Conservation (phyloP, 2,888 invertebrate genomes). For the Rhamphomyia laevipes region DNA sequence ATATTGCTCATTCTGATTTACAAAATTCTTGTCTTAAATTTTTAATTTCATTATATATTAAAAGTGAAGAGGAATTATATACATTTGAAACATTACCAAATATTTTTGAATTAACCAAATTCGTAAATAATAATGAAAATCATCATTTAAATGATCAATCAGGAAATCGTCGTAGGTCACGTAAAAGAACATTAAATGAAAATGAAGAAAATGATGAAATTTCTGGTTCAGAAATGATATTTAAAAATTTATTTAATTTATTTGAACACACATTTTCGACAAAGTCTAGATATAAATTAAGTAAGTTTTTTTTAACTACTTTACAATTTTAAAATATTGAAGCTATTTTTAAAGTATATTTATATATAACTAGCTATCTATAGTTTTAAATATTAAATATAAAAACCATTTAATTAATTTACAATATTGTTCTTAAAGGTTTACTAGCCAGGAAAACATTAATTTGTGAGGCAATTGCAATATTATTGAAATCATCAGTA, state of each 20-base stretch:
- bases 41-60: constrained; percentile 7
- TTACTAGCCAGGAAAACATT: background rate
- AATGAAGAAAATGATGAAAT: no score
- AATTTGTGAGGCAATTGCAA: constrained; percentile 25
- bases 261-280: no score
- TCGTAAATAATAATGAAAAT: background rate
- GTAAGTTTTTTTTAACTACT: no score
- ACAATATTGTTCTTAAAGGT: background rate
- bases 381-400: no score
- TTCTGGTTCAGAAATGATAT: no score
- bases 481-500: constrained; percentile 25
- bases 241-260: no score
- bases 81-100: constrained; percentile 5
- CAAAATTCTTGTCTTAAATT: constrained; percentile 7
- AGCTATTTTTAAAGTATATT: no score
- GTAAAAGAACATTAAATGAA: no score
- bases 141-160: background rate
- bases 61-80: constrained; percentile 4
- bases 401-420: background rate
- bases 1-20: constrained; percentile 1
- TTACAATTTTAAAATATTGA: no score
- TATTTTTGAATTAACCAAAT: constrained; percentile 7
- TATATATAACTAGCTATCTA: no score
- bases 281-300: no score
- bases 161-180: no score